Evolutionary conservation across 2,797 vertebrate genomes (phyloP).

Genomic region (Morelia viridis): DNA sequence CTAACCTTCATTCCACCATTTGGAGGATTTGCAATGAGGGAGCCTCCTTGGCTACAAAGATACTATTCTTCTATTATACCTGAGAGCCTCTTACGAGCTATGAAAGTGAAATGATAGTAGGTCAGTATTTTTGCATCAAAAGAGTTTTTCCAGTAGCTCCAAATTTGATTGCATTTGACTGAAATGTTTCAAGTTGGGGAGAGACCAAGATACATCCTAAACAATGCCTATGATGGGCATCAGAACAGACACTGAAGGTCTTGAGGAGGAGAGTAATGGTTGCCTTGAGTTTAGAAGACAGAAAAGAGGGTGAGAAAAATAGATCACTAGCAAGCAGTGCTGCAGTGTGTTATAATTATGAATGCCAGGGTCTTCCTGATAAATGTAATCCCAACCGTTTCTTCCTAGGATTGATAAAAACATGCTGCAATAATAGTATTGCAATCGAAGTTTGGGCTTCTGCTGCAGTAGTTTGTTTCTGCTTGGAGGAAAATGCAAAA

Average conservation of each 20-base stretch:
- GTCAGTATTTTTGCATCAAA: neutral
- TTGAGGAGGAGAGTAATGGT: neutral
- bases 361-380: neutral
- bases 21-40: neutral
- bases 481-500: neutral
- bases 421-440: neutral
- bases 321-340: neutral
- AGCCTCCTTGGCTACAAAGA: neutral
- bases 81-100: neutral
- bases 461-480: neutral
- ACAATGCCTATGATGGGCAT: neutral
- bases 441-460: neutral
- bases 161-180: neutral
- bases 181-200: neutral
- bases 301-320: neutral
- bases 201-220: neutral
- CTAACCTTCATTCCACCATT: neutral
- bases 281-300: neutral
- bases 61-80: neutral
- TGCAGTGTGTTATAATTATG: neutral
- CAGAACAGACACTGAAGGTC: neutral
- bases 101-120: neutral
- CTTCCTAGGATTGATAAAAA: neutral
- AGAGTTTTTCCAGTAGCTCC: neutral
- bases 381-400: neutral